phyloP scores from a whole-genome alignment of 2,113 vertebrate species.

The Crotalus viridis region DNA sequence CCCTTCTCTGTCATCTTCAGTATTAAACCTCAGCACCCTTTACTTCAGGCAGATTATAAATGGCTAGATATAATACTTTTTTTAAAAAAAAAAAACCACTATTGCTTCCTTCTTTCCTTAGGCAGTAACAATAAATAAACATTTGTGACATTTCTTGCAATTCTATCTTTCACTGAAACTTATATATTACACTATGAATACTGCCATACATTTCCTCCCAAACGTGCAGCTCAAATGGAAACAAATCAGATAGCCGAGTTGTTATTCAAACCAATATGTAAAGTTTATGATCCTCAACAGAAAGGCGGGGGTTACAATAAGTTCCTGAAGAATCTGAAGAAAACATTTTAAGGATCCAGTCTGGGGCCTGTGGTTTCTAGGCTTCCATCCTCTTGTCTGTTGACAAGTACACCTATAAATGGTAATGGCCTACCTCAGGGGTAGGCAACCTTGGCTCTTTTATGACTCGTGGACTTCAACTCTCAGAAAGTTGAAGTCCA shows the following conservation, averaged over 20 bases:
- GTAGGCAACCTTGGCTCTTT: no score
- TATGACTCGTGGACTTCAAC: no score
- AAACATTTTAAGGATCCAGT: constrained; percentile 20
- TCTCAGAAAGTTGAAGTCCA: no score
- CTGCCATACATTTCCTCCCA: constrained; percentile 43
- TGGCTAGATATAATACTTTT: constrained; percentile 3
- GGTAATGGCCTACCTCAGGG: no score
- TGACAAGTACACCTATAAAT: no score
- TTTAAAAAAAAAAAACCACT: constrained; percentile 11
- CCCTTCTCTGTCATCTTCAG: constrained; percentile 10
- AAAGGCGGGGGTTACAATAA: constrained; percentile 43
- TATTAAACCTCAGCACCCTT: constrained; percentile 3
- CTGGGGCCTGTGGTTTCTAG: not conserved
- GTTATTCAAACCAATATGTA: constrained; percentile 66
- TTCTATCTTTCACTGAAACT: constrained; percentile 48
- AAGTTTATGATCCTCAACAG: constrained; percentile 62
- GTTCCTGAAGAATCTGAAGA: constrained; percentile 43
- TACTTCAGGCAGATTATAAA: constrained; percentile 20
- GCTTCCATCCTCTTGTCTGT: no score
- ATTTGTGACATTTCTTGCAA: constrained; percentile 59
- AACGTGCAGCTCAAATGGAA: constrained; percentile 47
- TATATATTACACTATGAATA: constrained; percentile 65
- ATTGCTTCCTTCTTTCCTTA: constrained; percentile 56
- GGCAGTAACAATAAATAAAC: constrained; percentile 63
- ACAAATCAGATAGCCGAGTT: constrained; percentile 47